Conservation (phyloP, 1,140 invertebrate species). For the Nixonia krombeini region DNA sequence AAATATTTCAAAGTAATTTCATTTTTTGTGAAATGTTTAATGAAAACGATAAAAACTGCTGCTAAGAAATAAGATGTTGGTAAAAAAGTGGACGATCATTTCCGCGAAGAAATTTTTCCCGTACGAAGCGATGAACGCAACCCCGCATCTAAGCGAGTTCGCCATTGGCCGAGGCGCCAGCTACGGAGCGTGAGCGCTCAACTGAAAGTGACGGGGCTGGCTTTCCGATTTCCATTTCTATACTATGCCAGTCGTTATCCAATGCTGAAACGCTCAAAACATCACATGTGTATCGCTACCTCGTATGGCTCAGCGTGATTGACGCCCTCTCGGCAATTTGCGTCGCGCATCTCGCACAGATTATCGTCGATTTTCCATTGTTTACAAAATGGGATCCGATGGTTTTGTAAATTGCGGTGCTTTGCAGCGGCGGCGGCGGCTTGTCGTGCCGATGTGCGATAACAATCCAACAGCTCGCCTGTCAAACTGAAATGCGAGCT, state of each 20-base stretch:
- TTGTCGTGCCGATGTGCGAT: background rate
- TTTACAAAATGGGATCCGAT: background rate
- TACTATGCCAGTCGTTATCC: constrained; percentile 44
- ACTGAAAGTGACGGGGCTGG: constrained; percentile 42
- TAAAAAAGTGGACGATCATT: too few relatives aligned
- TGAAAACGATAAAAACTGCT: too few relatives aligned
- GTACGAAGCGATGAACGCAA: background rate
- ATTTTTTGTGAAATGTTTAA: too few relatives aligned
- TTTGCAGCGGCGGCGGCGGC: background rate
- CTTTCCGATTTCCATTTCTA: constrained; percentile 48
- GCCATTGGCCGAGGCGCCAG: constrained; percentile 29
- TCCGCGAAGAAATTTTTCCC: too few relatives aligned
- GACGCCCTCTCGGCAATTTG: background rate
- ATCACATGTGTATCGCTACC: constrained; percentile 22
- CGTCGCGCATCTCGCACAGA: background rate
- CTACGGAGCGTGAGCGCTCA: constrained; percentile 1
- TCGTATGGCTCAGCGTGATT: background rate
- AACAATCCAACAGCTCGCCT: background rate
- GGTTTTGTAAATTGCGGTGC: background rate
- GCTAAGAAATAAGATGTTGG: too few relatives aligned
- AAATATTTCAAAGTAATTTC: too few relatives aligned
- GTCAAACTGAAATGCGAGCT: too few relatives aligned
- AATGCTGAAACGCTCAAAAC: constrained; percentile 34
- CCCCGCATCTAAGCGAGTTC: background rate
- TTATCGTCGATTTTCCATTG: background rate